phyloP scores from a whole-genome alignment of 1,140 invertebrate species.

The Aricia agestis region DNA sequence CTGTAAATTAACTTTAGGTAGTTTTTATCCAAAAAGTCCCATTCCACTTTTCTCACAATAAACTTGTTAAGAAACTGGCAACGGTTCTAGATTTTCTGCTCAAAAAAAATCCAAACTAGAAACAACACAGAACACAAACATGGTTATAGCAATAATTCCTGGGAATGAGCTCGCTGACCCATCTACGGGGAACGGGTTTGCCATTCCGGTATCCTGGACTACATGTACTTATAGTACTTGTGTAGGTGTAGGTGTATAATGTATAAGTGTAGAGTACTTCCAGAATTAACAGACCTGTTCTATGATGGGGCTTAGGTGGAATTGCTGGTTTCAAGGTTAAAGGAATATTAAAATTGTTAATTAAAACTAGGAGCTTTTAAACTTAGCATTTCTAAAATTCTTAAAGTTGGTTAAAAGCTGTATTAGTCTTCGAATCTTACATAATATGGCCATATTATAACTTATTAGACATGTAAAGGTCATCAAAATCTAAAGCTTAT shows the following conservation, averaged over 20 bases:
- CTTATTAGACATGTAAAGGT: no score
- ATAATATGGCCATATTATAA: no score
- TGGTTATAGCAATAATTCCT: neutral
- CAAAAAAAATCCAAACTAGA: neutral
- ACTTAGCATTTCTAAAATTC: no score
- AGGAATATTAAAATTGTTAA: no score
- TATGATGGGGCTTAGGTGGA: neutral
- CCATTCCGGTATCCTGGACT: neutral
- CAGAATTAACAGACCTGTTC: neutral
- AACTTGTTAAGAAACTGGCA: no score
- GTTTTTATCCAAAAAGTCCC: no score
- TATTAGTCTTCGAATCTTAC: no score
- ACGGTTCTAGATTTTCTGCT: neutral
- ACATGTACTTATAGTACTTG: neutral
- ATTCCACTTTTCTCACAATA: no score
- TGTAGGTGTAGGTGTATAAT: neutral
- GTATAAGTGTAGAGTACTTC: neutral
- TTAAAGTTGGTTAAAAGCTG: no score
- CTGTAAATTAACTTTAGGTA: no score
- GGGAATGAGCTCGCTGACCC: neutral
- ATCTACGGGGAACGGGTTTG: neutral
- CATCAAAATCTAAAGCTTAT: no score
- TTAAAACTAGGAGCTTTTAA: no score
- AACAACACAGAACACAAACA: neutral
- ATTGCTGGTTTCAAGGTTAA: neutral